Conservation (phyloP, 2,113 vertebrate species). For the Amblyopsis rosae region DNA sequence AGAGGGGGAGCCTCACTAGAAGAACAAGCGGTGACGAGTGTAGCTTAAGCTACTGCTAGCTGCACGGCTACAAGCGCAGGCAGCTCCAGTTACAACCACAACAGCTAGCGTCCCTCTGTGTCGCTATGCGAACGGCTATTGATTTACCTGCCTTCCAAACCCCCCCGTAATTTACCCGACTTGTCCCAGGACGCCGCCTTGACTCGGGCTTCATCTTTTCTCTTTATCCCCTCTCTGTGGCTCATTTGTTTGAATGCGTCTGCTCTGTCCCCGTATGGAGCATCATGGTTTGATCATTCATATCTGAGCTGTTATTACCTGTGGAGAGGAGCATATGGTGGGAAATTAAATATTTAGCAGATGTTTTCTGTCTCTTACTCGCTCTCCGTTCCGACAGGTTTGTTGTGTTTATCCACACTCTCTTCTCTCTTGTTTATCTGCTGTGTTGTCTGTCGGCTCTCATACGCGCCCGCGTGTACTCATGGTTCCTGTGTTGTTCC, state of each 20-base stretch:
- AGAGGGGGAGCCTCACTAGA: conserved; percentile 21
- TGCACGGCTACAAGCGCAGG: conserved; percentile 13
- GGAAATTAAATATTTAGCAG: conserved; percentile 59
- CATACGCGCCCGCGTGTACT: background rate
- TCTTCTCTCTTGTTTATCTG: background rate
- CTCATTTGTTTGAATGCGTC: background rate
- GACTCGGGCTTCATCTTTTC: conserved; percentile 7
- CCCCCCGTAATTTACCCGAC: conserved; percentile 23
- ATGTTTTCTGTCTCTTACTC: conserved; percentile 37
- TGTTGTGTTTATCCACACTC: conserved; percentile 14
- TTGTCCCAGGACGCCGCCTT: background rate
- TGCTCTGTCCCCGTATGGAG: conserved; percentile 34
- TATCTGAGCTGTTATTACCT: conserved; percentile 51
- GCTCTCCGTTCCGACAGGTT: conserved; percentile 32
- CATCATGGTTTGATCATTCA: conserved; percentile 52
- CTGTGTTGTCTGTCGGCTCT: background rate
- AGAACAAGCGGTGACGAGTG: conserved; percentile 32
- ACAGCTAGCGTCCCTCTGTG: conserved; percentile 55
- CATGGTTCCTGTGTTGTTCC: background rate
- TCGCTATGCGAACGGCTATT: conserved; percentile 30
- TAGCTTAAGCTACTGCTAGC: conserved; percentile 17
- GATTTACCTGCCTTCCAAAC: conserved; percentile 52
- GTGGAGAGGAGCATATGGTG: conserved; percentile 63
- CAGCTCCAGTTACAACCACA: too few species aligned
- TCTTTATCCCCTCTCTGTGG: conserved; percentile 3